A percentile compares a stretch with the other conserved stretches of the same genome.
These are phyloP conservation scores for Cyphomyrus plagiostoma DNA, from an alignment of 2,113 vertebrate genomes.

Conservation along the genomic window DNA sequence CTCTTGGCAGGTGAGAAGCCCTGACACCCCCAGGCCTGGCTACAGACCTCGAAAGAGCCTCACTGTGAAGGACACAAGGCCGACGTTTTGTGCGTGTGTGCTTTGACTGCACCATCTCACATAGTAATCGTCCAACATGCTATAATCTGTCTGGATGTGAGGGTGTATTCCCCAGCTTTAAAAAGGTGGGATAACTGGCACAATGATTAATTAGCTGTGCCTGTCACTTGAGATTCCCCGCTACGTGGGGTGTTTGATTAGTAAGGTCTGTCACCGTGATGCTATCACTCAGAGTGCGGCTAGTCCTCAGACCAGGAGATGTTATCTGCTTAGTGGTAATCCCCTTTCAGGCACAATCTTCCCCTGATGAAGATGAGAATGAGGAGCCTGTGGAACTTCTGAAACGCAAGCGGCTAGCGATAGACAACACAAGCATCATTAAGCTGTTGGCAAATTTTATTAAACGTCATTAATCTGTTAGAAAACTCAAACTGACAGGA, in stretches of 20 bases:
- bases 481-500: slow-evolving; percentile 1
- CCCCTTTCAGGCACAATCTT: not conserved
- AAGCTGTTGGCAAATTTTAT: not conserved
- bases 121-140: not conserved
- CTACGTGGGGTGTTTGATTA: not conserved
- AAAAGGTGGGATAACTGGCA: not conserved
- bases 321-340: not conserved
- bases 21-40: not conserved
- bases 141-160: not conserved
- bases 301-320: not conserved
- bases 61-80: not conserved
- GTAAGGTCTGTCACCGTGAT: not conserved
- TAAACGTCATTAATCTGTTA: slow-evolving; percentile 17
- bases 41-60: not conserved
- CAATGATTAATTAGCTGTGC: not conserved
- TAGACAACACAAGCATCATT: not conserved
- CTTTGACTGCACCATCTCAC: not conserved
- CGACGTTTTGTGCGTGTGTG: not conserved
- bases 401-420: not conserved
- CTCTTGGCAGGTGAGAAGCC: not conserved
- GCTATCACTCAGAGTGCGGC: not conserved
- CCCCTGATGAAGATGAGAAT: not conserved
- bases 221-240: not conserved
- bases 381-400: not conserved
- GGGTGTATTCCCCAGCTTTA: not conserved